These are phyloP conservation scores for Gadus macrocephalus DNA, from an alignment of 2,113 vertebrate genomes.

Conservation along the genomic window DNA sequence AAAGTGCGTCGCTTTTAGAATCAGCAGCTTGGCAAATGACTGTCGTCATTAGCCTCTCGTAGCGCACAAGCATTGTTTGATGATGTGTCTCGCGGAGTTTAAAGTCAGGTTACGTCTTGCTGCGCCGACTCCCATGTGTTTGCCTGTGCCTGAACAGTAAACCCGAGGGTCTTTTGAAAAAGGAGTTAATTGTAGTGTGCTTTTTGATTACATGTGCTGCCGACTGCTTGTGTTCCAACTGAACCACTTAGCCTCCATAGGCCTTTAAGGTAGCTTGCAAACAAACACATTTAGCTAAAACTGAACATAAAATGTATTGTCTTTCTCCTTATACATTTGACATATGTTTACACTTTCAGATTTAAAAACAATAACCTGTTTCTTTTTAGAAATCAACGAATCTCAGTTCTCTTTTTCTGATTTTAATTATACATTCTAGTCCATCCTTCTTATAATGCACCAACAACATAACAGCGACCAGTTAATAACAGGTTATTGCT, in stretches of 20 bases:
- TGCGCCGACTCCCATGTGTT: conserved; percentile 34
- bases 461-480: too few relatives aligned
- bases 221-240: conserved; percentile 5
- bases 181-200: conserved; percentile 5
- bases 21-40: conserved; percentile 45
- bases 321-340: too few relatives aligned
- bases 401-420: too few relatives aligned
- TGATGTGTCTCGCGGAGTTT: conserved; percentile 26
- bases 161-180: conserved; percentile 24
- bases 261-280: conserved; percentile 9
- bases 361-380: too few relatives aligned
- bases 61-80: conserved; percentile 25
- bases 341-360: too few relatives aligned
- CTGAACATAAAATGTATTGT: too few relatives aligned
- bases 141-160: conserved; percentile 12
- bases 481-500: too few relatives aligned
- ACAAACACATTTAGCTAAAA: not conserved
- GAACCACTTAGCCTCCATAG: conserved; percentile 13
- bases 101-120: conserved; percentile 45
- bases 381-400: too few relatives aligned
- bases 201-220: conserved; percentile 11
- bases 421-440: too few relatives aligned
- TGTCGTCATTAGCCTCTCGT: conserved; percentile 38
- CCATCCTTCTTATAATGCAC: too few relatives aligned
- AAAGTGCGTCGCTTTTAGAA: conserved; percentile 50